These are phyloP conservation scores for Pseudochirops cupreus DNA, from an alignment of 2,797 vertebrate species.

Conservation along the genomic window DNA sequence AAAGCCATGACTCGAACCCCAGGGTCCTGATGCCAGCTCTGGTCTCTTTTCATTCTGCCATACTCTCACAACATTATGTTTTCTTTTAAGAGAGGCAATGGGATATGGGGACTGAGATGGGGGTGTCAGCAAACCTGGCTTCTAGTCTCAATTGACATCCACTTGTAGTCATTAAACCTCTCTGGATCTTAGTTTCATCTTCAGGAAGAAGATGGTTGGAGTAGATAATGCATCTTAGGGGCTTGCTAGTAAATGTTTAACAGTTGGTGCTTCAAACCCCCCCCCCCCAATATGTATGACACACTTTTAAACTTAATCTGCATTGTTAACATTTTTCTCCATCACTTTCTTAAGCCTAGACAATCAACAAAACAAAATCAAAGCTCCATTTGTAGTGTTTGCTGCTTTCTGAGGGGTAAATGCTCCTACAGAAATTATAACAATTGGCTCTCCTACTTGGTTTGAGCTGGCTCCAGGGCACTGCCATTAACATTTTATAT, in stretches of 20 bases:
- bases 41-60: background rate
- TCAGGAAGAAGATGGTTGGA: background rate
- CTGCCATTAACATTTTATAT: background rate
- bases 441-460: background rate
- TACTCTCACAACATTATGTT: background rate
- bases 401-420: background rate
- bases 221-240: background rate
- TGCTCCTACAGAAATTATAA: background rate
- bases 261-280: background rate
- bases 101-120: background rate
- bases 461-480: background rate
- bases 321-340: background rate
- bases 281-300: background rate
- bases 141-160: background rate
- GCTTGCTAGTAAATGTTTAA: background rate
- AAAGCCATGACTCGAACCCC: background rate
- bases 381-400: background rate
- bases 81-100: background rate
- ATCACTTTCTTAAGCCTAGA: background rate
- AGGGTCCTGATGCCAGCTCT: background rate
- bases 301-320: background rate
- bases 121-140: background rate
- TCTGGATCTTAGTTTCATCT: background rate
- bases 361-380: background rate
- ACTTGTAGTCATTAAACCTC: background rate